Evolutionary conservation across 1,140 invertebrate species (phyloP), one percentile per base, ranked within the genome.

Genomic region (Protaetia brevitarsis): DNA sequence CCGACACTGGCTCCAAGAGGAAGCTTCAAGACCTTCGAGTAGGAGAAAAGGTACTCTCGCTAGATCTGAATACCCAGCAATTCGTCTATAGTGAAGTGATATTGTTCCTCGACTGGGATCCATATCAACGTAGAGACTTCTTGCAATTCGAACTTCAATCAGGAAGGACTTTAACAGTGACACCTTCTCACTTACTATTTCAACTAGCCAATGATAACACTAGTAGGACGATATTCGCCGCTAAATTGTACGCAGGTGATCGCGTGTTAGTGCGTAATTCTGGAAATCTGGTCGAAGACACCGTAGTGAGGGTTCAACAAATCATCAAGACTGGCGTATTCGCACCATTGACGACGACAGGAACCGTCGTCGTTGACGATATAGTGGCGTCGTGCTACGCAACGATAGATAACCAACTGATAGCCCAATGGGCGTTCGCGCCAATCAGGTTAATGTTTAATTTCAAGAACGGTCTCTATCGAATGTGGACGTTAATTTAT

Each of bases 341-440:
- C 74, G 96, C 96, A 1, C 97, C 97, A 0, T 81, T 99, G 10
- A 99, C 97, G 0, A 78, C 78, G 13, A 85, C 86, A 7, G 97
- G 97, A 0, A 97, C 90, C 23, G 80, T 99, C 8, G 83, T 99
- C 23, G 93, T 98, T 0, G 89, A 99, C 77, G 90, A 90, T 66
- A 88, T 97, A 2, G 84, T 95, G 0, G 92, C 93, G 1, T 98
- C 96, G 0, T 99, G 96, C 78, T 99, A 98, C 80, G 96, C 96
- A 0, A 81, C 95, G 7, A 84, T 98, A 11, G 84, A 91, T 75
- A 93, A 89, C 78, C 94, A 96, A 71, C 77, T 79, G 6, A 67
- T 97, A 56, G 95, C 95, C 3, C 96, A 98, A 76, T 85, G 84
- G 73, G 88, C 89, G 0, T 92, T 97, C 76, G 80, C 88, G 3